Percentiles rank a stretch among this genome's conserved stretches.
phyloP scores from a whole-genome alignment of 2,888 invertebrate genomes.

The Andrena minutula region DNA sequence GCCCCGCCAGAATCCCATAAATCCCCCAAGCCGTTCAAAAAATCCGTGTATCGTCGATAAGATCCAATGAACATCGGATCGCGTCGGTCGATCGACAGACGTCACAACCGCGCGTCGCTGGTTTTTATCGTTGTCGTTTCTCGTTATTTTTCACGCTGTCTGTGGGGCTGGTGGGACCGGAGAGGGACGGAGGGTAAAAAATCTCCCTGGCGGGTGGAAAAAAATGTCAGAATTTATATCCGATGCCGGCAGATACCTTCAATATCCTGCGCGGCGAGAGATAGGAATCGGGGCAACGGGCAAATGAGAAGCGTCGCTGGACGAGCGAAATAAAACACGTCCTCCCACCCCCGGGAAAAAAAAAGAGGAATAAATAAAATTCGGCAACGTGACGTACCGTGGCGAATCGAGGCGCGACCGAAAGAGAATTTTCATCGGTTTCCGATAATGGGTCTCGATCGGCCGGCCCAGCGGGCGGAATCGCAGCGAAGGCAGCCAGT shows the following conservation, averaged over 20 bases:
- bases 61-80: conserved; percentile 1
- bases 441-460: conserved; percentile 71
- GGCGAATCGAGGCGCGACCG: conserved; percentile 58
- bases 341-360: background rate
- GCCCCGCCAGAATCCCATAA: background rate
- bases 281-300: conserved; percentile 46
- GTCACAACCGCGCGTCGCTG: conserved; percentile 32
- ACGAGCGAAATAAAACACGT: conserved; percentile 28
- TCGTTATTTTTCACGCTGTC: conserved; percentile 55
- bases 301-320: conserved; percentile 51
- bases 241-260: conserved; percentile 54
- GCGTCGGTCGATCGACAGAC: conserved; percentile 33
- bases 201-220: conserved; percentile 31
- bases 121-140: conserved; percentile 40
- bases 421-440: conserved; percentile 74
- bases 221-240: conserved; percentile 57
- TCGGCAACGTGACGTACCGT: conserved; percentile 63
- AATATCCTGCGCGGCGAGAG: conserved; percentile 41
- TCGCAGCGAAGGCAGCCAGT: conserved; percentile 52
- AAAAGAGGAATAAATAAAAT: conserved; percentile 40
- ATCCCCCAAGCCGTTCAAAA: background rate
- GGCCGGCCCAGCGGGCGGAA: conserved; percentile 52
- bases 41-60: conserved; percentile 3
- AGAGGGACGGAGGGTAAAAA: background rate
- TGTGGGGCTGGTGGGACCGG: background rate